Base-by-base conservation (phyloP, 2,888 invertebrate genomes). In the Cecidostiba fungosa region DNA sequence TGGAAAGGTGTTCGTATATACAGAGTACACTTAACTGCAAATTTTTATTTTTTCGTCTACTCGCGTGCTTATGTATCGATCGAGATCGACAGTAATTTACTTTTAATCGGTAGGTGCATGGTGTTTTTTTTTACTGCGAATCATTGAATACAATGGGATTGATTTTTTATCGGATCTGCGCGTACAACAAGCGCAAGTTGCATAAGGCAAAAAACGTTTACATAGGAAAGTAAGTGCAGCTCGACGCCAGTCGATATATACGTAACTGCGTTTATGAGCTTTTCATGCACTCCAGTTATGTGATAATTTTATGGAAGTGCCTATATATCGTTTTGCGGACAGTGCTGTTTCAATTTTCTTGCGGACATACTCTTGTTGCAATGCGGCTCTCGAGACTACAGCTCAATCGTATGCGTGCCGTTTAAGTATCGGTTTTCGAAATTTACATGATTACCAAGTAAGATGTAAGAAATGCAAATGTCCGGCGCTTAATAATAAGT, bases 231-330 rank as follows among this genome's bases (percentile, higher is more conserved):
- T 86, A 80, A 77, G 74, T 32, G 80, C 32, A 66, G 32, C 72
- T n/a, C 54, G 54, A n/a, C 1, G n/a, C 23, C 16, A 50, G 26
- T 77, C 54, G 54, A 85, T 82, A 59, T 6, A 59, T 6, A 78
- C 82, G 73, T 82, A 82, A 85, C 78, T 76, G 8, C 54, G 82
- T 82, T 85, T 85, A 85, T 43, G 82, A 85, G 62, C 82, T 85
- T 82, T 74, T 82, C 66, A 74, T 74, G 82, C 77, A 81, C 66
- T 85, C 81, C 43, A 73, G 72, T 80, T 85, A 81, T 82, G 77
- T 66, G 85, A 82, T 81, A 81, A 85, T 81, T 85, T 85, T 81
- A 82, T 85, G 85, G 81, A 73, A 81, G 54, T 32, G 39, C 76
- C 29, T 76, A 14, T 74, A 14, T 74, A 72, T 84, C 47, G 69